Evolutionary conservation across 2,797 vertebrate genomes (phyloP).

Genomic region (Miichthys miiuy): DNA sequence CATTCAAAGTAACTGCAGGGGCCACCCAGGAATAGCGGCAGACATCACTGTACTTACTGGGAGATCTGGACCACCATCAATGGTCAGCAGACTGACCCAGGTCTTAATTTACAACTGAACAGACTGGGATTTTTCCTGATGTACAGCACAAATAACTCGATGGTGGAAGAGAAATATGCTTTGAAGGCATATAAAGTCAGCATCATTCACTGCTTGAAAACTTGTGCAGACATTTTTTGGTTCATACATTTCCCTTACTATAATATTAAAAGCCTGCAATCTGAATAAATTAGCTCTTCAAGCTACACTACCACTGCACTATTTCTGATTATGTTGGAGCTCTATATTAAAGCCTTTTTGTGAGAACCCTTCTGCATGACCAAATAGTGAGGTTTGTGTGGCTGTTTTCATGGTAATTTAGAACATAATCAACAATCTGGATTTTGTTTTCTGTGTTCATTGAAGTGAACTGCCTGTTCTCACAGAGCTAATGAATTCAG

Average conservation of each 20-base stretch:
- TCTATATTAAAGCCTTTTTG: conserved; percentile 51
- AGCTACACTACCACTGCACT: conserved; percentile 4
- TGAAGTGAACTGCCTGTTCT: conserved; percentile 51
- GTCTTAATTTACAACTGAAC: conserved; percentile 79
- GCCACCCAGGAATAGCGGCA: conserved; percentile 81
- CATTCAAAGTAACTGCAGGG: conserved; percentile 67
- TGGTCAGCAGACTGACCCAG: conserved; percentile 78
- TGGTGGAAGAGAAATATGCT: conserved; percentile 69
- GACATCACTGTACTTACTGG: conserved; percentile 59
- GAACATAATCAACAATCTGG: conserved; percentile 63
- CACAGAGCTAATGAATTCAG: conserved; percentile 50
- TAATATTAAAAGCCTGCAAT: conserved; percentile 6
- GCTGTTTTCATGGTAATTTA: conserved; percentile 60
- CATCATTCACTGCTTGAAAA: conserved; percentile 50
- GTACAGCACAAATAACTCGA: conserved; percentile 77
- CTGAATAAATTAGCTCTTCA: conserved; percentile 26
- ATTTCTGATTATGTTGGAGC: conserved; percentile 40
- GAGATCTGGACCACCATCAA: conserved; percentile 80
- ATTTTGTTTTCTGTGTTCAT: conserved; percentile 51
- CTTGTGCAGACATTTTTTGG: not conserved
- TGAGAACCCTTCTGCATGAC: conserved; percentile 31
- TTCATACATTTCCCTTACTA: conserved; percentile 3
- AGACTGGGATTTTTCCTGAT: conserved; percentile 73
- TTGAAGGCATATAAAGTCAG: conserved; percentile 67
- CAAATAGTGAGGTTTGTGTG: conserved; percentile 50